These are phyloP conservation scores for Drosophila nr. medialis DNA, from an alignment of 2,888 invertebrate genomes.

Conservation along the genomic window DNA sequence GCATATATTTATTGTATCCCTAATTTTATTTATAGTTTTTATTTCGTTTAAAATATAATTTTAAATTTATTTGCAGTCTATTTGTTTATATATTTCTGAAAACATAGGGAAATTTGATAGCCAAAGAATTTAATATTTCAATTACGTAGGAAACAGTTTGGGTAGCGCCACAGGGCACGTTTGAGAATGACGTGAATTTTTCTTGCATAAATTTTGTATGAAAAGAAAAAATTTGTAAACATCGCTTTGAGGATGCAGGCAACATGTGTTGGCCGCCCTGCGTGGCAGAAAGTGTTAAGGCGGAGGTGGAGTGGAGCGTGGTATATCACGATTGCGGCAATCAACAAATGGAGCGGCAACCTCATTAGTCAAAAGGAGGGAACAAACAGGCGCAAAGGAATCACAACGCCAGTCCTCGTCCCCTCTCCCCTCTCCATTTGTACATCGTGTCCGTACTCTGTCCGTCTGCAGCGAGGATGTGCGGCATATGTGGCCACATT, in stretches of 20 bases:
- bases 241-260: conserved; percentile 37
- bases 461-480: conserved; percentile 41
- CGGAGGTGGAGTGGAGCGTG: conserved; percentile 13
- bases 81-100: not conserved
- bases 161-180: conserved; percentile 30
- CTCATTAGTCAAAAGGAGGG: conserved; percentile 65
- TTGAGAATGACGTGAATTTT: conserved; percentile 51
- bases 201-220: conserved; percentile 50
- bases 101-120: not conserved
- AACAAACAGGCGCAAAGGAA: conserved; percentile 40
- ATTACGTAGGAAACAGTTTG: conserved; percentile 3
- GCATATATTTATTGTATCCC: not conserved
- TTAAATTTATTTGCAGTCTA: no score
- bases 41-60: no score
- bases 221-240: conserved; percentile 43
- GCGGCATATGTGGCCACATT: conserved; percentile 62
- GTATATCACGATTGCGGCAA: conserved; percentile 65
- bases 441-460: not conserved
- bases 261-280: conserved; percentile 44
- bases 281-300: conserved; percentile 6
- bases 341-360: conserved; percentile 71
- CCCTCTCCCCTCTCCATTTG: not conserved
- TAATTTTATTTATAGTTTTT: no score
- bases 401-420: conserved; percentile 15
- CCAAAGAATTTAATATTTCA: conserved; percentile 27